Evolutionary conservation across 2,113 vertebrate species (phyloP).

Genomic region (Herpetotheres cachinnans): DNA sequence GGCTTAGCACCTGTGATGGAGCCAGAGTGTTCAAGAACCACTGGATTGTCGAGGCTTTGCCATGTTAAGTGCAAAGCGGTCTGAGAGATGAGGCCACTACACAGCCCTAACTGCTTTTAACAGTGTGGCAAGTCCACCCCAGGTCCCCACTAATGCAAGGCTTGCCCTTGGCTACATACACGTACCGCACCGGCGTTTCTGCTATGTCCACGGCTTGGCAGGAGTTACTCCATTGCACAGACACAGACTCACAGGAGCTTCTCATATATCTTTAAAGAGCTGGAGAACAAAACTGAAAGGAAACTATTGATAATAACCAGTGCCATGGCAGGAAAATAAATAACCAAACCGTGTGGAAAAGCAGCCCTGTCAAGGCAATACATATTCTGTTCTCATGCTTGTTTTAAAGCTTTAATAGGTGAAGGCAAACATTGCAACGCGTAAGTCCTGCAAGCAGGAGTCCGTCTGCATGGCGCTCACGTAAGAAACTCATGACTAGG

Average conservation of each 20-base stretch:
- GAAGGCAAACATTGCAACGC: not conserved
- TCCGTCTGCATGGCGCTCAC: not conserved
- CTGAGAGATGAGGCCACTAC: not conserved
- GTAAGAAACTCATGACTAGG: not conserved
- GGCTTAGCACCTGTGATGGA: not conserved
- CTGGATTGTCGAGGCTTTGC: not conserved
- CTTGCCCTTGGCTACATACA: not conserved
- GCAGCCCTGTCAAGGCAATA: not conserved
- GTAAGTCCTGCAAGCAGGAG: not conserved
- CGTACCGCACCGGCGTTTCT: fast-evolving
- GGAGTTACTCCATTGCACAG: not conserved
- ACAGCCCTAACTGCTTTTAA: not conserved
- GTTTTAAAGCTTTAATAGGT: not conserved
- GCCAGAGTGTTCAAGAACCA: not conserved
- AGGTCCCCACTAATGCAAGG: not conserved
- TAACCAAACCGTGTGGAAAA: not conserved
- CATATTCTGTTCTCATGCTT: not conserved
- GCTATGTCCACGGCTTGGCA: not conserved
- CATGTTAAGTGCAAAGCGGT: not conserved
- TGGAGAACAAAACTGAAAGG: not conserved
- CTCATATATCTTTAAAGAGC: not conserved
- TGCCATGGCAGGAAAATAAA: not conserved
- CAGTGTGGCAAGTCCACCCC: not conserved
- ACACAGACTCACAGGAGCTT: fast-evolving
- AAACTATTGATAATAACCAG: not conserved